These are phyloP conservation scores for Lordiphosa collinella DNA, from an alignment of 1,140 invertebrate genomes.

Conservation along the genomic window DNA sequence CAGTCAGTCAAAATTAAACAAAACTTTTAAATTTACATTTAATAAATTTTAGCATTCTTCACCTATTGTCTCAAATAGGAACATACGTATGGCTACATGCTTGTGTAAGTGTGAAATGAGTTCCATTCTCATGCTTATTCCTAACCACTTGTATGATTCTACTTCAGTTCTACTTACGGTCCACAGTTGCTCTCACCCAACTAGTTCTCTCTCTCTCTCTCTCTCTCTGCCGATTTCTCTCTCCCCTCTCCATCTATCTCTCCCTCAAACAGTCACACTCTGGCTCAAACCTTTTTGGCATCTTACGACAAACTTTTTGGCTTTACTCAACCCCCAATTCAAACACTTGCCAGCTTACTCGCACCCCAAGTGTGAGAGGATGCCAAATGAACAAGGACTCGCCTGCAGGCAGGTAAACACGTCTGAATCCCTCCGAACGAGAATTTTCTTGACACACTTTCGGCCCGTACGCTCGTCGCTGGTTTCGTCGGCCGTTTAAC, in stretches of 20 bases:
- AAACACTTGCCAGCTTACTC: slow-evolving; percentile 35
- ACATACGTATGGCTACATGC: neutral
- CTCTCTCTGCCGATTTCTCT: slow-evolving; percentile 7
- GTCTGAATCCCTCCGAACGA: slow-evolving; percentile 8
- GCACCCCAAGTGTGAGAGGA: slow-evolving; percentile 28
- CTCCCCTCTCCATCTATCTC: slow-evolving; percentile 9
- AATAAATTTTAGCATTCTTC: neutral
- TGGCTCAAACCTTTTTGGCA: slow-evolving; percentile 14
- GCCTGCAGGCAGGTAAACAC: slow-evolving; percentile 51
- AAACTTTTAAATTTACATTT: no score
- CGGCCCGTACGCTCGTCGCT: slow-evolving; percentile 14
- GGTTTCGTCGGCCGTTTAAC: slow-evolving; percentile 46
- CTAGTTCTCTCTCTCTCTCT: no score
- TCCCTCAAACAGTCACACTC: slow-evolving; percentile 30
- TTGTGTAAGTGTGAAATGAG: no score
- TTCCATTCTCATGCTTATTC: slow-evolving; percentile 15
- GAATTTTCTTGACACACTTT: slow-evolving; percentile 64
- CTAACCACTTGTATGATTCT: slow-evolving; percentile 65
- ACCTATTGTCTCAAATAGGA: no score
- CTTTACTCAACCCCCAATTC: slow-evolving; percentile 53
- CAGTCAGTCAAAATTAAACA: no score
- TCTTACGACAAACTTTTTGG: slow-evolving; percentile 45
- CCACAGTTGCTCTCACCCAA: no score
- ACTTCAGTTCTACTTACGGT: slow-evolving; percentile 28
- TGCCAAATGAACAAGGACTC: slow-evolving; percentile 25